Evolutionary conservation across 1,140 invertebrate genomes (phyloP).

Genomic region (Drosophila santomea): DNA sequence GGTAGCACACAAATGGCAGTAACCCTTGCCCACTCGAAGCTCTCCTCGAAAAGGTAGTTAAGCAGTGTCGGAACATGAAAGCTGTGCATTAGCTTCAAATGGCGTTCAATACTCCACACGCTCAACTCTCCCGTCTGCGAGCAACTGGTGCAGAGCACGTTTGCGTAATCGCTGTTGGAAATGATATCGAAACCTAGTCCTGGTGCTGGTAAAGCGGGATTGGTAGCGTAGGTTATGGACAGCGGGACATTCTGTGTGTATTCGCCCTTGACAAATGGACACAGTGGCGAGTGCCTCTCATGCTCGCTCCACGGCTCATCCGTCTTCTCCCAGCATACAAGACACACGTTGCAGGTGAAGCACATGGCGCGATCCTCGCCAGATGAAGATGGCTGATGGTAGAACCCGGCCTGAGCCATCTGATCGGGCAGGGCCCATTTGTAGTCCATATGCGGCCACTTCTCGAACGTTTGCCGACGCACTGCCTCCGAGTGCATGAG

Average conservation of each 20-base stretch:
- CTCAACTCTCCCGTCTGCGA: constrained; percentile 86
- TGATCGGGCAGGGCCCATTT: constrained; percentile 97
- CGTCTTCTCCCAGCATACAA: constrained; percentile 97
- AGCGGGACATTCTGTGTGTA: constrained; percentile 98
- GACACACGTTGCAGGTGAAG: constrained; percentile 96
- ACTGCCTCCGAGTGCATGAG: constrained; percentile 97
- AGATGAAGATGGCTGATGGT: constrained; percentile 94
- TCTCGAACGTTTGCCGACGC: constrained; percentile 94
- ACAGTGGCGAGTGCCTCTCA: constrained; percentile 95
- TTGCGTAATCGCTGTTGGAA: constrained; percentile 87
- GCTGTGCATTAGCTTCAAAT: constrained; percentile 86
- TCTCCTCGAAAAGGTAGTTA: constrained; percentile 77
- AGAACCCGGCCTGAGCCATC: constrained; percentile 98
- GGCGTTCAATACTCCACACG: constrained; percentile 90
- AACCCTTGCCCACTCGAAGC: constrained; percentile 71
- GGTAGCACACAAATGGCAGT: constrained; percentile 81
- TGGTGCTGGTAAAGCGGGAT: constrained; percentile 88
- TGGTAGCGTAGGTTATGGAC: constrained; percentile 94
- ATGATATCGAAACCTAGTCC: constrained; percentile 85
- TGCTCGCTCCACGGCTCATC: constrained; percentile 98
- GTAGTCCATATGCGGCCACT: constrained; percentile 98
- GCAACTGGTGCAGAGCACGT: constrained; percentile 89
- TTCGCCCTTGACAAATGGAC: constrained; percentile 96
- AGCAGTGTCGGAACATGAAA: constrained; percentile 72
- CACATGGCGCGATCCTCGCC: constrained; percentile 97